A percentile compares a stretch with the other conserved stretches of the same genome.
Evolutionary conservation across 2,888 invertebrate species (phyloP).

Genomic region (Timema podura): DNA sequence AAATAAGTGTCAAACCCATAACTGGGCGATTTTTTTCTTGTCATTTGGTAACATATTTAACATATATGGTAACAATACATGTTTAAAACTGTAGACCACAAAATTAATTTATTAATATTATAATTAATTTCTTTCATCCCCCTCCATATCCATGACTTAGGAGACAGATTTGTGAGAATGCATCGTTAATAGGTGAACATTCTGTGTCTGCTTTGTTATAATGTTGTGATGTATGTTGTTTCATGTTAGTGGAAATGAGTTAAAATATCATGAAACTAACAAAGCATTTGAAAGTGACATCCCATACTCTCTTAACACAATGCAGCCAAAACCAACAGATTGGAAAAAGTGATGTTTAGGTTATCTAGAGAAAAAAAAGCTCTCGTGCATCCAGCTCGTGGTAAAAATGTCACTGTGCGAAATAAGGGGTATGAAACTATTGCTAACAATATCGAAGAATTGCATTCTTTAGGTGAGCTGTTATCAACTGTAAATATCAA

Average conservation of each 20-base stretch:
- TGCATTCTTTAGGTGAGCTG: constrained; percentile 3
- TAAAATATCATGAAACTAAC: not conserved
- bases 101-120: too few species aligned
- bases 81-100: too few species aligned
- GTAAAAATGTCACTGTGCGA: not conserved
- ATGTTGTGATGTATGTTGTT: not conserved
- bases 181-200: not conserved
- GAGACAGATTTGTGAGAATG: constrained; percentile 1
- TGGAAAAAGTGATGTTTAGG: not conserved
- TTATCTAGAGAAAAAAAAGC: not conserved
- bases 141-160: too few species aligned
- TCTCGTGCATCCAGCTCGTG: not conserved
- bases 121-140: too few species aligned
- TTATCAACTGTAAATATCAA: not conserved
- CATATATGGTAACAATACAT: not conserved
- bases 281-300: not conserved
- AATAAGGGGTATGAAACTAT: not conserved
- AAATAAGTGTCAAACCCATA: not conserved
- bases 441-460: not conserved
- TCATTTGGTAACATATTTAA: not conserved
- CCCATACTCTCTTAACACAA: not conserved
- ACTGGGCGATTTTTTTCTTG: not conserved
- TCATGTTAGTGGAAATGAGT: not conserved
- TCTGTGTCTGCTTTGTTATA: not conserved
- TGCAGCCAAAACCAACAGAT: constrained; percentile 9